phyloP scores from a whole-genome alignment of 2,797 vertebrate genomes.

The Sus cebifrons region DNA sequence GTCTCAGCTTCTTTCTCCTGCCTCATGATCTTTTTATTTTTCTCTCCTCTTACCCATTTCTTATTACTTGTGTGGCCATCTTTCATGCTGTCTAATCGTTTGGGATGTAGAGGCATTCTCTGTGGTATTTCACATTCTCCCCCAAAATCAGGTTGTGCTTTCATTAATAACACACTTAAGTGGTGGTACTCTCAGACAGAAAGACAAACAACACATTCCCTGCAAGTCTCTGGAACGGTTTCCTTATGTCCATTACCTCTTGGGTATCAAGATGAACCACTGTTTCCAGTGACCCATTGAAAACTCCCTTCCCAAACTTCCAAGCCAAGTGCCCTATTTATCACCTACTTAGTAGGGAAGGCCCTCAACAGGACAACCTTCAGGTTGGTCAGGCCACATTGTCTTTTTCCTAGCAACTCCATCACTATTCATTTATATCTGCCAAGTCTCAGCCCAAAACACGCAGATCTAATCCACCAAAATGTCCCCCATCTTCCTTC shows the following conservation, averaged over 20 bases:
- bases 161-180: not conserved
- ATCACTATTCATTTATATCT: not conserved
- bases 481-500: not conserved
- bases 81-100: not conserved
- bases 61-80: not conserved
- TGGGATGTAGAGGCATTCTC: not conserved
- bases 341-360: not conserved
- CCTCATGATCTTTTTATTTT: not conserved
- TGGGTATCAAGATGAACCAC: not conserved
- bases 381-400: not conserved
- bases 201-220: not conserved
- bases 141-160: not conserved
- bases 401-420: not conserved
- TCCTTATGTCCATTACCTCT: not conserved
- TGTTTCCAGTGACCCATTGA: not conserved
- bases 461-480: not conserved
- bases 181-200: not conserved
- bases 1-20: not conserved
- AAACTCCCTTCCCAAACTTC: not conserved
- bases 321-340: not conserved
- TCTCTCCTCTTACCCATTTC: not conserved
- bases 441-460: not conserved
- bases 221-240: not conserved
- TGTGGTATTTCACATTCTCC: not conserved
- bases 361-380: not conserved